phyloP scores from a whole-genome alignment of 2,113 vertebrate genomes.

The Mellivora capensis region DNA sequence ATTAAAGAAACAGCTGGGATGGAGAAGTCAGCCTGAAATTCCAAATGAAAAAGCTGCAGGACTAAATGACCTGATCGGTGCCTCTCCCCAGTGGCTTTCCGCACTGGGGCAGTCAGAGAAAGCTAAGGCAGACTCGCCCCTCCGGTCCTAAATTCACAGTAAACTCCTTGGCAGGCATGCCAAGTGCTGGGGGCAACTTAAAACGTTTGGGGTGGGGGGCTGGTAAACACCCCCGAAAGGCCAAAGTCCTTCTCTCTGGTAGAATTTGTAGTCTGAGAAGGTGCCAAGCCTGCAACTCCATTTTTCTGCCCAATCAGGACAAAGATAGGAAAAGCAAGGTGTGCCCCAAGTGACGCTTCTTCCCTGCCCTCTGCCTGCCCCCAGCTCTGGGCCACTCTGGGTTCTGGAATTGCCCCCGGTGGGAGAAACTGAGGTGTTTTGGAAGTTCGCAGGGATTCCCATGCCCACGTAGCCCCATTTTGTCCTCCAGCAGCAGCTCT shows the following conservation, averaged over 20 bases:
- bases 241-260: neutral
- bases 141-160: neutral
- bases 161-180: neutral
- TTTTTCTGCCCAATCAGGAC: neutral
- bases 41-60: neutral
- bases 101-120: neutral
- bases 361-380: neutral
- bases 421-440: neutral
- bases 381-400: neutral
- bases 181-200: neutral
- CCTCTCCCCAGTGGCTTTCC: neutral
- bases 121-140: neutral
- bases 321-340: neutral
- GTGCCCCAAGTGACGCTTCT: neutral
- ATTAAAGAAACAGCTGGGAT: neutral
- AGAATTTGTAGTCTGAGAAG: neutral
- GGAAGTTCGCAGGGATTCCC: neutral
- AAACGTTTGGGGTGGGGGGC: neutral
- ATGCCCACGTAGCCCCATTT: neutral
- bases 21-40: neutral
- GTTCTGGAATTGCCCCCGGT: neutral
- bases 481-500: neutral
- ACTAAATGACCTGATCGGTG: neutral
- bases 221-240: neutral
- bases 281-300: no score